Evolutionary conservation across 1,140 invertebrate species (phyloP).

Genomic region (Drosophila tsacasi): DNA sequence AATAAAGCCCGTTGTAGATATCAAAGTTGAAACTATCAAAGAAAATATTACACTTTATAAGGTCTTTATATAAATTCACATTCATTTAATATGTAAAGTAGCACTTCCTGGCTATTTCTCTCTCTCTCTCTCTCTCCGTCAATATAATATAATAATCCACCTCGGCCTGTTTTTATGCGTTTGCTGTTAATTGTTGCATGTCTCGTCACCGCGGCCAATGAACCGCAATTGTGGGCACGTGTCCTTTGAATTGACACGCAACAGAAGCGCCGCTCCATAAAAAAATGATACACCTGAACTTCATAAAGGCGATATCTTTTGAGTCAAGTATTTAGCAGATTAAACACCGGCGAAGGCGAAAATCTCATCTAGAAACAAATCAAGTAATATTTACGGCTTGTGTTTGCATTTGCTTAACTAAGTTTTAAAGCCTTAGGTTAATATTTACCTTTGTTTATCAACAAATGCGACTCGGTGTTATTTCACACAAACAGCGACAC

Average conservation of each 20-base stretch:
- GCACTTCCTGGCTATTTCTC: not conserved
- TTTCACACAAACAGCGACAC: conserved; percentile 27
- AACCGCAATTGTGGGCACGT: conserved; percentile 52
- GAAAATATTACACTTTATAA: too few species aligned
- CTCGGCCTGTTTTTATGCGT: conserved; percentile 19
- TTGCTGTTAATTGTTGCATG: conserved; percentile 42
- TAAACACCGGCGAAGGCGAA: not conserved
- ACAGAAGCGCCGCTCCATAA: conserved; percentile 7
- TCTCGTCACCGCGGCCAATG: conserved; percentile 47
- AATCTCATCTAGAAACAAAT: conserved; percentile 19
- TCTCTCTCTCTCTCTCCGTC: not conserved
- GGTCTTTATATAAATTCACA: too few species aligned
- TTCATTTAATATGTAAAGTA: conserved; percentile 7
- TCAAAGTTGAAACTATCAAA: not conserved
- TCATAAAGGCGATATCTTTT: not conserved
- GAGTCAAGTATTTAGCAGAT: not conserved
- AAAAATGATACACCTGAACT: not conserved
- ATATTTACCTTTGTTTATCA: conserved; percentile 54
- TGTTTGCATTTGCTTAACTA: conserved; percentile 6
- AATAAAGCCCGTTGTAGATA: not conserved
- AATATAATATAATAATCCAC: conserved; percentile 22
- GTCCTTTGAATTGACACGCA: conserved; percentile 44
- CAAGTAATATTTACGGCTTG: conserved; percentile 10
- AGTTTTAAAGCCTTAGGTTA: conserved; percentile 26
- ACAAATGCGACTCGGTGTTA: conserved; percentile 44